Conservation (phyloP, 1,140 invertebrate species). For the Caenorhabditis briggsae region DNA sequence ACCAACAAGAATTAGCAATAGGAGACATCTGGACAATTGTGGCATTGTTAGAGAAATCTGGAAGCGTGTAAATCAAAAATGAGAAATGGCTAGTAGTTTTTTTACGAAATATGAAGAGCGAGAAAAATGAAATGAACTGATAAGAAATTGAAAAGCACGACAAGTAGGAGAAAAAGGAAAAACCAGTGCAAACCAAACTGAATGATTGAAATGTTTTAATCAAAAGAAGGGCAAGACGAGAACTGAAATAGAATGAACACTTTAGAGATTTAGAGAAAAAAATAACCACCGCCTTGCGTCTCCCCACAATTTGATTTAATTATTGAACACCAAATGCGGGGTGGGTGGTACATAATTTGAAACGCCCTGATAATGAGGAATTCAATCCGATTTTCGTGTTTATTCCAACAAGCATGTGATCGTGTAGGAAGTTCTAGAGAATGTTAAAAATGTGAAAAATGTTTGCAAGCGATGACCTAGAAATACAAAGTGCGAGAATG, state of each 20-base stretch:
- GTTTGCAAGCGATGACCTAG: not conserved
- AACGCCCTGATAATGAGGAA: not conserved
- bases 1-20: conserved; percentile 3
- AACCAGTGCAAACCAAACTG: conserved; percentile 1
- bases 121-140: not conserved
- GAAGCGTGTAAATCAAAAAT: not conserved
- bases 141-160: not conserved
- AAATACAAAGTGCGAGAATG: not conserved
- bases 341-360: not conserved
- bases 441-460: not conserved
- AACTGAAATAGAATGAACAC: not conserved
- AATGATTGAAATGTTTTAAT: conserved; percentile 16
- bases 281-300: not conserved
- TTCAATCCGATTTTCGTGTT: no score
- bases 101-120: not conserved
- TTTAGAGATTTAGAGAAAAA: conserved; percentile 27
- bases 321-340: not conserved
- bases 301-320: conserved; percentile 32
- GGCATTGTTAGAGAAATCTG: not conserved
- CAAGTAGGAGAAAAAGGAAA: not conserved
- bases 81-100: not conserved
- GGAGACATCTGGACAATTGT: not conserved
- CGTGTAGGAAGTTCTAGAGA: no score
- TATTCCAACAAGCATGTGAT: no score
- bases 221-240: conserved; percentile 20